These are phyloP conservation scores for Festucalex cinctus DNA, from an alignment of 2,113 vertebrate species.

Conservation along the genomic window DNA sequence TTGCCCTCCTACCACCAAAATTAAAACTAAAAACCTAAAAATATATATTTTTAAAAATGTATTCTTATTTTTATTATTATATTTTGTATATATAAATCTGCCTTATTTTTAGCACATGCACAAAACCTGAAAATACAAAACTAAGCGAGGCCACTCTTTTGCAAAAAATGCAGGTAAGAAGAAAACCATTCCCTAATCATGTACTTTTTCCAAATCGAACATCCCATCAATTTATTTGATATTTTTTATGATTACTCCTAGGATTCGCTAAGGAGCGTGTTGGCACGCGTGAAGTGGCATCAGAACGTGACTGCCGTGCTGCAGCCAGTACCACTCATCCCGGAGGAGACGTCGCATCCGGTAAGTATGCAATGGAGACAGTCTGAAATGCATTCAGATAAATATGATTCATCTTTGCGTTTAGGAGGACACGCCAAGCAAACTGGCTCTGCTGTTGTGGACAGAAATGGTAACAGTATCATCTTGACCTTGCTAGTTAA, in stretches of 20 bases:
- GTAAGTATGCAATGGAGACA: conserved; percentile 42
- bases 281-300: conserved; percentile 61
- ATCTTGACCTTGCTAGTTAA: background rate
- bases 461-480: conserved; percentile 51
- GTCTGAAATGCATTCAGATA: no score
- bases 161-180: conserved; percentile 64
- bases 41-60: background rate
- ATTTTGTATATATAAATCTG: no score
- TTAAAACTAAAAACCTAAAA: background rate
- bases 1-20: background rate
- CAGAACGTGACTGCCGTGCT: conserved; percentile 74
- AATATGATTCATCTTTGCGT: conserved; percentile 1
- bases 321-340: conserved; percentile 69
- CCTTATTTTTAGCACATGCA: conserved; percentile 23
- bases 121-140: conserved; percentile 7
- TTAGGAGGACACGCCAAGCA: conserved; percentile 32
- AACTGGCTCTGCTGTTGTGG: conserved; percentile 61
- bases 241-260: conserved; percentile 20
- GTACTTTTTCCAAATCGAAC: background rate
- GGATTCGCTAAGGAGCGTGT: conserved; percentile 50
- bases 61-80: background rate
- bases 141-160: conserved; percentile 46
- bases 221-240: background rate
- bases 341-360: conserved; percentile 19
- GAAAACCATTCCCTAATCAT: background rate